phyloP scores from a whole-genome alignment of 2,113 vertebrate species.

The Nanorana parkeri region DNA sequence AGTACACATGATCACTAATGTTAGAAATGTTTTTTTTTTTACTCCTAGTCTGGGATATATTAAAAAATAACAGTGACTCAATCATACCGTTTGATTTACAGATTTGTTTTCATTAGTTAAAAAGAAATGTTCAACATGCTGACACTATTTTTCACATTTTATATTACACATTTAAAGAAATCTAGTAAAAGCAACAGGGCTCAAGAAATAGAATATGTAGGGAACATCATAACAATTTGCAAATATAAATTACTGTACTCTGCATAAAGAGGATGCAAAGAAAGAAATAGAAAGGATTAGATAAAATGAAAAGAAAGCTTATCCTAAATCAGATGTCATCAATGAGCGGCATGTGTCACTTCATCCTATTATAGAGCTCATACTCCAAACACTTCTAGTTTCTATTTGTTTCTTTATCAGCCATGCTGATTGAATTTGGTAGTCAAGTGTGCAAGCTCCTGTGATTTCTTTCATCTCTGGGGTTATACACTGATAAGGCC shows the following conservation, averaged over 20 bases:
- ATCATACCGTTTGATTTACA: too few relatives aligned
- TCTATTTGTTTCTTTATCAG: slow-evolving; percentile 66
- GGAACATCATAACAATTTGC: slow-evolving; percentile 56
- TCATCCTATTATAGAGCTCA: slow-evolving; percentile 61
- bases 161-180: too few relatives aligned
- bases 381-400: slow-evolving; percentile 61
- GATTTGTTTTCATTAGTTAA: too few relatives aligned
- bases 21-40: too few relatives aligned
- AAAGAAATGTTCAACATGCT: too few relatives aligned
- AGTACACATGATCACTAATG: too few relatives aligned
- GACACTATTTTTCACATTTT: too few relatives aligned
- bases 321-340: slow-evolving; percentile 59
- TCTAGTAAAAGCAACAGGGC: too few relatives aligned
- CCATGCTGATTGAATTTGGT: slow-evolving; percentile 69
- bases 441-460: slow-evolving; percentile 65
- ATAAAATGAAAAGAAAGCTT: slow-evolving; percentile 59
- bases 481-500: slow-evolving; percentile 68
- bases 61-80: too few relatives aligned
- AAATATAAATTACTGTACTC: slow-evolving; percentile 57
- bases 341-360: slow-evolving; percentile 64
- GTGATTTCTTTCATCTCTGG: slow-evolving; percentile 68
- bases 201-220: too few relatives aligned
- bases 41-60: too few relatives aligned
- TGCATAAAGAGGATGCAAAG: slow-evolving; percentile 55
- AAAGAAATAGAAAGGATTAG: slow-evolving; percentile 33